Base-by-base conservation (phyloP, 2,888 invertebrate genomes). In the Orchesella flavescens region DNA sequence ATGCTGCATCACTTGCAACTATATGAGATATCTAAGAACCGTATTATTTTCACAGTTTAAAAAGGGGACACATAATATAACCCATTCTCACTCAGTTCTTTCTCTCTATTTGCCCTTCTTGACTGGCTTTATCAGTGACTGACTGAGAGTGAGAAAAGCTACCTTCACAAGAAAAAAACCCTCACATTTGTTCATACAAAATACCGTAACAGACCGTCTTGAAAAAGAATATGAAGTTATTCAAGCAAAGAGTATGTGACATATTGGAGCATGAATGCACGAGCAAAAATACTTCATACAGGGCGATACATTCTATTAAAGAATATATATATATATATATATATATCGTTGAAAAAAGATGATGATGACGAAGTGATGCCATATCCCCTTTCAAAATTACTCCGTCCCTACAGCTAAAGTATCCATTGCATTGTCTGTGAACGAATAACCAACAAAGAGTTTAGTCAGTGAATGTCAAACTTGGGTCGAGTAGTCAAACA, bases 261-360 rank as follows among this genome's bases (percentile, higher is more conserved):
- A 71, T 78, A 78, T 78, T 71, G 69, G 71, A 78, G 61, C 71
- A 71, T 69, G 69, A 68, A 77, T n/a, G 63, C 24, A 23, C 44
- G n/a, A 49, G 49, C 34, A 61, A 74, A 63, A 74, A 65, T 65
- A 76, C 55, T 63, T 53, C 65, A 65, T 65, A 65, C 46, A 46
- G 49, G 53, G n/a, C 4, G 2, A 19, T 34, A 34, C 34, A 34
- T 34, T 2, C 34, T 34, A 34, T 34, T 34, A 34, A 7, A 34
- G 34, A 34, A 4, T 57, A 19, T 19, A 57, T 19, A 34, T 4
- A 7, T 34, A 34, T 34, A 4, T 57, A 19, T 19, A 57, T 19
- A 34, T 4, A 7, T 34, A 34, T 34, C 34, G 2, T 34, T 34
- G 34, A 34, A 34, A 7, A 7, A 7, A 34, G 34, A 34, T 7